phyloP scores from a whole-genome alignment of 2,888 invertebrate genomes.

The Tetrapedia diversipes region DNA sequence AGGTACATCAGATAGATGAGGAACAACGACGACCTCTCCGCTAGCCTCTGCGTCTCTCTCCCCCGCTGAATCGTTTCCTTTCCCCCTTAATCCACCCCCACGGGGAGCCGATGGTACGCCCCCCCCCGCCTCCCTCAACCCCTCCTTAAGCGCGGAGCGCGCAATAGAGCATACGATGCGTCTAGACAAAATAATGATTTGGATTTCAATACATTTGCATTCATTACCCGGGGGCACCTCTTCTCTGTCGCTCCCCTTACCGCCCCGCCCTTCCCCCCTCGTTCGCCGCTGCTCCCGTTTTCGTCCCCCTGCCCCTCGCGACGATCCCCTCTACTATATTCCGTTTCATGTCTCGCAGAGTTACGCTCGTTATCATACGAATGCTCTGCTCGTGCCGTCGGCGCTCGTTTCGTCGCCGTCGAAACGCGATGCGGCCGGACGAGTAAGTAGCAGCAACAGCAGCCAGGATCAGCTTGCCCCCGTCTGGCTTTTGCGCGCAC shows the following conservation, averaged over 20 bases:
- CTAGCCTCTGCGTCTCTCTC: too few relatives aligned
- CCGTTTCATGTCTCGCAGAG: slow-evolving; percentile 69
- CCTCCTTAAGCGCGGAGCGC: slow-evolving; percentile 58
- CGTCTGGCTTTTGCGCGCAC: slow-evolving; percentile 41
- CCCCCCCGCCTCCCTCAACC: not conserved
- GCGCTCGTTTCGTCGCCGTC: slow-evolving; percentile 64
- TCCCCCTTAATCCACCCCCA: slow-evolving; percentile 55
- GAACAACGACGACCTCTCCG: slow-evolving; percentile 52
- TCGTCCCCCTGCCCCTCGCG: slow-evolving; percentile 47
- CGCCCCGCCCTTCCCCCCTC: too few relatives aligned
- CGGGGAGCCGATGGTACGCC: slow-evolving; percentile 1
- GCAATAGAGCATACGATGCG: slow-evolving; percentile 80
- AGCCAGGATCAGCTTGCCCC: slow-evolving; percentile 27
- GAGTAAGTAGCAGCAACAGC: slow-evolving; percentile 37
- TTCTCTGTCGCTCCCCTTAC: slow-evolving; percentile 32
- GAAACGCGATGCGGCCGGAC: slow-evolving; percentile 60
- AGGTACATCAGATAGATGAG: slow-evolving; percentile 56
- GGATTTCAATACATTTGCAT: slow-evolving; percentile 82
- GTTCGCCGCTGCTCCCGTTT: slow-evolving; percentile 31
- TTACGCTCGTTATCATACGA: slow-evolving; percentile 77
- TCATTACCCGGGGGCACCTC: slow-evolving; percentile 72
- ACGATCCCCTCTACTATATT: slow-evolving; percentile 53
- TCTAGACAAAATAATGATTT: slow-evolving; percentile 82
- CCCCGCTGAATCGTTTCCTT: not conserved
- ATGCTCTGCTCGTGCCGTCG: slow-evolving; percentile 72